phyloP scores from a whole-genome alignment of 2,113 vertebrate species.

The Leptosomus discolor region DNA sequence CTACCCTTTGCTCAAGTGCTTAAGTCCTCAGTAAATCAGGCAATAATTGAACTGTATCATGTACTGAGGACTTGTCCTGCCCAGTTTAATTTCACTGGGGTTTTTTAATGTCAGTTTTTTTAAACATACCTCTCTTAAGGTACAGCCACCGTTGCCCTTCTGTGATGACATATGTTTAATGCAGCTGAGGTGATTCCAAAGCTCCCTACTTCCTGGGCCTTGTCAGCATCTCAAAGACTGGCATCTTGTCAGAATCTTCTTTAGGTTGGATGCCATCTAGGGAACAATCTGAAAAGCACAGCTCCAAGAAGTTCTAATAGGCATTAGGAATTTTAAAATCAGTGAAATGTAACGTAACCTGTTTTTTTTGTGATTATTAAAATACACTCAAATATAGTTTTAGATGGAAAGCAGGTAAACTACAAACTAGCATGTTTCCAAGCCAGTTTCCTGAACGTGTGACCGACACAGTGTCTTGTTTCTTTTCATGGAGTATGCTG shows the following conservation, averaged over 20 bases:
- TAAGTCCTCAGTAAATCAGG: not conserved
- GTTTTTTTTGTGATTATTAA: not conserved
- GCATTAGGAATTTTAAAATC: not conserved
- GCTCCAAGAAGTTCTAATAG: not conserved
- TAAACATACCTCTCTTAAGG: not conserved
- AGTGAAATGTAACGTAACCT: not conserved
- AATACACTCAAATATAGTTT: not conserved
- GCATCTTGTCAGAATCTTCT: not conserved
- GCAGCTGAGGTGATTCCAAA: not conserved
- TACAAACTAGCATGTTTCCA: not conserved
- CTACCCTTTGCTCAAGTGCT: not conserved
- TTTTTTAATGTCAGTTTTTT: not conserved
- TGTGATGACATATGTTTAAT: not conserved
- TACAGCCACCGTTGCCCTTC: not conserved
- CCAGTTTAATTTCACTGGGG: not conserved
- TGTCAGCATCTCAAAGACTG: not conserved
- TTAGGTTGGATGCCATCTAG: not conserved
- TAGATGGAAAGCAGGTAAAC: not conserved
- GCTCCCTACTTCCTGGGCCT: not conserved
- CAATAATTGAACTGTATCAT: not conserved
- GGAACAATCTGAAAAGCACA: not conserved
- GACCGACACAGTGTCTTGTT: not conserved
- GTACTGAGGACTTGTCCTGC: not conserved
- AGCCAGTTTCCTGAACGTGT: not conserved
- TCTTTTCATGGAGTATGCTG: not conserved